These are phyloP conservation scores for Chaetoderma sp. DNA, from an alignment of 2,888 invertebrate genomes.

Conservation along the genomic window DNA sequence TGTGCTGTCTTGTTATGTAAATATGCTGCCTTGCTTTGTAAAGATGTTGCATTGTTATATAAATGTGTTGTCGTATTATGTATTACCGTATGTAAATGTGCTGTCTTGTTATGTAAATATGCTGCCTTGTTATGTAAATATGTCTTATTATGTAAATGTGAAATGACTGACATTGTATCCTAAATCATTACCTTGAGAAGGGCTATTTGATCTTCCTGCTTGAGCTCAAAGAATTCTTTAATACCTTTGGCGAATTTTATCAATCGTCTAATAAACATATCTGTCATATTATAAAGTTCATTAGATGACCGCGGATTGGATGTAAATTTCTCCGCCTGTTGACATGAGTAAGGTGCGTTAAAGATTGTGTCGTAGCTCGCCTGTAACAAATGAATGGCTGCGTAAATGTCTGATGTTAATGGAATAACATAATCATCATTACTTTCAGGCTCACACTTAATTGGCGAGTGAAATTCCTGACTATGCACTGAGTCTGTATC, in stretches of 20 bases:
- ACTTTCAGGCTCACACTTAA: background rate
- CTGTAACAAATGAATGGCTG: slow-evolving; percentile 21
- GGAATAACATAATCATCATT: slow-evolving; percentile 22
- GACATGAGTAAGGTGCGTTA: slow-evolving; percentile 50
- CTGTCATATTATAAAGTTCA: slow-evolving; percentile 62
- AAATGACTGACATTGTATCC: too few species aligned
- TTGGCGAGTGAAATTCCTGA: too few species aligned
- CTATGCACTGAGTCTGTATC: background rate
- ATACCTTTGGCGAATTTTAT: slow-evolving; percentile 75
- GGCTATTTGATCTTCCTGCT: slow-evolving; percentile 91
- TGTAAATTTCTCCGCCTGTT: slow-evolving; percentile 46
- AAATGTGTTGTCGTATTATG: too few species aligned
- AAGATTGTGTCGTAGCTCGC: slow-evolving; percentile 39
- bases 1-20: too few species aligned
- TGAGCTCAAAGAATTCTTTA: slow-evolving; percentile 88
- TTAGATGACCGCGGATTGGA: slow-evolving; percentile 49
- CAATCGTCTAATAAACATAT: slow-evolving; percentile 77
- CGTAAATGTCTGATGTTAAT: slow-evolving; percentile 22
- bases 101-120: too few species aligned
- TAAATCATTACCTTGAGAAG: slow-evolving; percentile 76
- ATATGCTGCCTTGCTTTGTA: too few species aligned
- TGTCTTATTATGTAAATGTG: too few species aligned
- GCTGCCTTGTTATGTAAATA: too few species aligned
- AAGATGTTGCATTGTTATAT: too few species aligned
- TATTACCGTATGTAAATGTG: too few species aligned